A percentile compares a stretch with the other conserved stretches of the same genome.
phyloP scores from a whole-genome alignment of 1,140 invertebrate genomes.

The Brachionus plicatilis region DNA sequence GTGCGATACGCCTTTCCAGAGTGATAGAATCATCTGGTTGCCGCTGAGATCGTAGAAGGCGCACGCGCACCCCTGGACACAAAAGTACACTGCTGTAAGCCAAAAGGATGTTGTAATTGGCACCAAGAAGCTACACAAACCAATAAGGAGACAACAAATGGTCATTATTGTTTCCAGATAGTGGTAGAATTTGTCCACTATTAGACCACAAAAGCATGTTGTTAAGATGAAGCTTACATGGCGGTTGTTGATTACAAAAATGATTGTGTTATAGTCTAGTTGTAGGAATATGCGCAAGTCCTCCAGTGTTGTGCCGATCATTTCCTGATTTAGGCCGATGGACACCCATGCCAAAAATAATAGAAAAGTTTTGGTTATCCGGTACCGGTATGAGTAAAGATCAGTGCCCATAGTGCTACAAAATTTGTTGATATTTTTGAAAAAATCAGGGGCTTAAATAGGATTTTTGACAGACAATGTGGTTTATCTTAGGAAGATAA shows the following conservation, averaged over 20 bases:
- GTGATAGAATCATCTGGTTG: neutral
- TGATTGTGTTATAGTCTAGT: neutral
- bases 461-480: neutral
- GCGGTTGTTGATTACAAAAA: neutral
- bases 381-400: neutral
- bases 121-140: neutral
- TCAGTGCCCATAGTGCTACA: neutral
- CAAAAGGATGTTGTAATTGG: conserved; percentile 9
- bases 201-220: neutral
- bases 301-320: conserved; percentile 11
- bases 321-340: conserved; percentile 28
- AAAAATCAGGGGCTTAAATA: neutral
- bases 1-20: conserved; percentile 24
- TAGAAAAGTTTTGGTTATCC: neutral
- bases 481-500: neutral
- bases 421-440: neutral
- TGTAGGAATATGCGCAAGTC: neutral
- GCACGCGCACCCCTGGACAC: neutral
- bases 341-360: neutral
- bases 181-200: neutral
- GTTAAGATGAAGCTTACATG: neutral
- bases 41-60: neutral
- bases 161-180: neutral
- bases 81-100: neutral
- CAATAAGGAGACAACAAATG: neutral